Conservation (phyloP, 2,888 invertebrate species). For the Trimorus sp. region DNA sequence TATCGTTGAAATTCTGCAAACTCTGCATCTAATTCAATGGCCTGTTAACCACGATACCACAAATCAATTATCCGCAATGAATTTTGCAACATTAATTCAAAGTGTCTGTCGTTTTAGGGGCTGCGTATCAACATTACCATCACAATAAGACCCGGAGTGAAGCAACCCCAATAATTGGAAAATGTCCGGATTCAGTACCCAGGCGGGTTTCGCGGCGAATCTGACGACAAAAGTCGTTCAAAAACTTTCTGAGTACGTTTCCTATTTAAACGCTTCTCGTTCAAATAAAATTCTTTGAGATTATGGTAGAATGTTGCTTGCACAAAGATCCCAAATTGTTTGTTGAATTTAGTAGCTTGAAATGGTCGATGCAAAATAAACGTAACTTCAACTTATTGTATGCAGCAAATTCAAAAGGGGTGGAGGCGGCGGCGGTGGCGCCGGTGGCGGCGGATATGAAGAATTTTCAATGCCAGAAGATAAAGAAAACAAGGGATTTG, state of each 20-base stretch:
- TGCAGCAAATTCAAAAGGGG: slow-evolving; percentile 61
- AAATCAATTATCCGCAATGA: slow-evolving; percentile 1
- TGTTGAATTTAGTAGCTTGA: no score
- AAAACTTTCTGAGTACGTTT: slow-evolving; percentile 71
- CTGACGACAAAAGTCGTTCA: slow-evolving; percentile 78
- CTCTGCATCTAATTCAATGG: no score
- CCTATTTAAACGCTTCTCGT: no score
- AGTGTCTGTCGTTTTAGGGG: slow-evolving; percentile 73
- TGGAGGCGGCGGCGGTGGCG: slow-evolving; percentile 35
- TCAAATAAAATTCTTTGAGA: no score
- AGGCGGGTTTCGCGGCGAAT: slow-evolving; percentile 80
- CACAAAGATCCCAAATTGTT: no score
- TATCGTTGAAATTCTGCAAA: no score
- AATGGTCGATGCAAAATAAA: no score
- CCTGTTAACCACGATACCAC: neutral
- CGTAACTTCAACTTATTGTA: neutral
- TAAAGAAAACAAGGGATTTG: slow-evolving; percentile 81
- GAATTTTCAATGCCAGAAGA: slow-evolving; percentile 82
- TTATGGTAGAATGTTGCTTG: no score
- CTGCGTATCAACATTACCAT: slow-evolving; percentile 76
- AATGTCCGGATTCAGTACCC: slow-evolving; percentile 80
- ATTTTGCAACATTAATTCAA: slow-evolving; percentile 26
- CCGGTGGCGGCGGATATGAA: slow-evolving; percentile 80
- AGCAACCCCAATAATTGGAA: slow-evolving; percentile 81
- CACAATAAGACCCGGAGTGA: slow-evolving; percentile 70